Base-by-base conservation (phyloP, 1,140 invertebrate species). In the Bombus affinis region DNA sequence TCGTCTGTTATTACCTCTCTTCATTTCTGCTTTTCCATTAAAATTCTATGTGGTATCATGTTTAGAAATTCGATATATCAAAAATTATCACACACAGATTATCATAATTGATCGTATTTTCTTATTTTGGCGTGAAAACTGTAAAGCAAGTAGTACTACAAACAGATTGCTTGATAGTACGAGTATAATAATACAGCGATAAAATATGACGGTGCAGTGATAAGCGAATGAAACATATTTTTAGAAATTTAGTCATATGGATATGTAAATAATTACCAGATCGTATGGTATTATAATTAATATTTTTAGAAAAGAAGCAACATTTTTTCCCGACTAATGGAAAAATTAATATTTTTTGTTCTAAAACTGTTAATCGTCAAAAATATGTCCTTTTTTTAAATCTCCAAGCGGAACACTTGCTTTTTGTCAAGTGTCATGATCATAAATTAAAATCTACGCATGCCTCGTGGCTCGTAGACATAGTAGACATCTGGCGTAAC, bases 401-500 rank as follows among this genome's bases (percentile, higher is more conserved):
- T 74, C 22, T 32, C n/a, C 4, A 35, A 39, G 32, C 42, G 28
- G 18, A 35, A n/a, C 59, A 68, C 83, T 73, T 53, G 32, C 37
- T 88, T 71, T 81, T 73, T 75, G 66, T 70, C 86, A 65, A 85
- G 77, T 65, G 37, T 85, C 35, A 87, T 44, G 35, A 66, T 37
- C 37, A 65, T 62, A 59, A 47, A 62, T 85, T 72, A 77, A 85
- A 65, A 85, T 89, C 74, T 78, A 88, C 74, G 47, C 83, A 39
- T 77, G 77, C 35, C 66, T 70, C 82, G 65, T 88, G 81, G 76
- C 28, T 53, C 57, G 57, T n/a, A 62, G 22, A 88, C 81, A 59
- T 84, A 89, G 79, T 88, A 83, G 83, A 86, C 75, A 83, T 89
- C 87, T 89, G 88, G 87, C 87, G 71, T 86, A 88, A 89, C 83